phyloP scores from a whole-genome alignment of 2,113 vertebrate species.

The Sturnus vulgaris region DNA sequence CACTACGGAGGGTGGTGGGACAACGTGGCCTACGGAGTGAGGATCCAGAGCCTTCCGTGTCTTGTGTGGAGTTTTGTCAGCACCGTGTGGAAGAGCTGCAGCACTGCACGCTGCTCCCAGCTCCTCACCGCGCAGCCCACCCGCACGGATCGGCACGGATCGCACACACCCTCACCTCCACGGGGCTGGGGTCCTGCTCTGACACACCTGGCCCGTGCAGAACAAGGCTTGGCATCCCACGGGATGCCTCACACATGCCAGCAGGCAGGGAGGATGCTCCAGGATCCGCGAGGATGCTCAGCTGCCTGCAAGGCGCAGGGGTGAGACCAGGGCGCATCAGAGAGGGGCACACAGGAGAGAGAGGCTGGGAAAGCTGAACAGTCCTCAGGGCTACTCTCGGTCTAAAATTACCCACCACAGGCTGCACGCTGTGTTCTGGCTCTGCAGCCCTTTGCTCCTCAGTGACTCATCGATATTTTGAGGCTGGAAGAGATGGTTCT shows the following conservation, averaged over 20 bases:
- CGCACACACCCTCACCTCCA: rapidly evolving
- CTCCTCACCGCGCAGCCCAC: not conserved
- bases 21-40: rapidly evolving
- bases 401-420: not conserved
- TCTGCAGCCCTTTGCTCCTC: not conserved
- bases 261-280: rapidly evolving
- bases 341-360: not conserved
- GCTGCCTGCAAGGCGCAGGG: not conserved
- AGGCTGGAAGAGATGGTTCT: not conserved
- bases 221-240: rapidly evolving
- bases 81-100: constrained; percentile 29
- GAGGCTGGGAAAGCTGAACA: not conserved
- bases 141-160: not conserved
- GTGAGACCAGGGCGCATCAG: not conserved
- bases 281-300: rapidly evolving
- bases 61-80: constrained; percentile 33
- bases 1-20: rapidly evolving
- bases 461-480: not conserved
- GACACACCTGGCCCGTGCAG: rapidly evolving
- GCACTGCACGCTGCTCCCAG: not conserved
- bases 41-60: not conserved
- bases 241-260: not conserved
- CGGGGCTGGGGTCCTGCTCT: rapidly evolving
- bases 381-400: not conserved
- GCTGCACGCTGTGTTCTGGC: not conserved